Percentiles rank a stretch among this genome's conserved stretches.
phyloP scores from a whole-genome alignment of 2,888 invertebrate genomes.

The Drosophila nigricruria region DNA sequence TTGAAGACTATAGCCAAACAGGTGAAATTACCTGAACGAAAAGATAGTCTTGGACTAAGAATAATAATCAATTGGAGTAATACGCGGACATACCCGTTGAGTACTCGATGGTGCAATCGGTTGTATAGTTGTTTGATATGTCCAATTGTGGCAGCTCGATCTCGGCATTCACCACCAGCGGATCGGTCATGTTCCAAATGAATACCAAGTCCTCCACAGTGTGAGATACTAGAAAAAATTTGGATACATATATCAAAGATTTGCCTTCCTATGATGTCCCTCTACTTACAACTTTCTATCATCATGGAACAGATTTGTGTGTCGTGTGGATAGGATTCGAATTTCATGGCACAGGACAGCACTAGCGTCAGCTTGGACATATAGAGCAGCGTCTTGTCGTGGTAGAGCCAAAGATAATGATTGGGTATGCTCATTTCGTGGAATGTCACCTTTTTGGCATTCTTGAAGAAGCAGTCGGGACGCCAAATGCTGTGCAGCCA shows the following conservation, averaged over 20 bases:
- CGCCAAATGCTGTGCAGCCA: slow-evolving; percentile 97
- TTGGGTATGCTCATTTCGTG: slow-evolving; percentile 98
- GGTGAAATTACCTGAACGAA: slow-evolving; percentile 92
- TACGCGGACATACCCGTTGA: slow-evolving; percentile 87
- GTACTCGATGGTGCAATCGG: slow-evolving; percentile 96
- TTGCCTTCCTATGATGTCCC: not conserved
- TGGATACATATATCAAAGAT: not conserved
- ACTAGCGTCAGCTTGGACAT: slow-evolving; percentile 97
- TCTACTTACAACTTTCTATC: slow-evolving; percentile 95
- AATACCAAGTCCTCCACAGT: slow-evolving; percentile 97
- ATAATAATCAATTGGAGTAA: no score
- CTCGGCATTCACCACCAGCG: slow-evolving; percentile 94
- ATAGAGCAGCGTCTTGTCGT: slow-evolving; percentile 95
- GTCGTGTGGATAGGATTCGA: slow-evolving; percentile 96
- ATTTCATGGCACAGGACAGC: slow-evolving; percentile 97
- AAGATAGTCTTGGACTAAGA: not conserved
- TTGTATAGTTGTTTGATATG: slow-evolving; percentile 94
- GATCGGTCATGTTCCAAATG: slow-evolving; percentile 96
- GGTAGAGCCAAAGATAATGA: slow-evolving; percentile 96
- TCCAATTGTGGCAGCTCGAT: slow-evolving; percentile 95
- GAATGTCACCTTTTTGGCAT: slow-evolving; percentile 96
- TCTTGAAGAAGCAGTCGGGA: slow-evolving; percentile 97
- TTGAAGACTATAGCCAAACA: slow-evolving; percentile 96
- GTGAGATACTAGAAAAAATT: slow-evolving; percentile 92
- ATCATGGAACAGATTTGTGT: slow-evolving; percentile 97